Conservation (phyloP, 1,140 invertebrate genomes). For the Lasaia peninsularis region DNA sequence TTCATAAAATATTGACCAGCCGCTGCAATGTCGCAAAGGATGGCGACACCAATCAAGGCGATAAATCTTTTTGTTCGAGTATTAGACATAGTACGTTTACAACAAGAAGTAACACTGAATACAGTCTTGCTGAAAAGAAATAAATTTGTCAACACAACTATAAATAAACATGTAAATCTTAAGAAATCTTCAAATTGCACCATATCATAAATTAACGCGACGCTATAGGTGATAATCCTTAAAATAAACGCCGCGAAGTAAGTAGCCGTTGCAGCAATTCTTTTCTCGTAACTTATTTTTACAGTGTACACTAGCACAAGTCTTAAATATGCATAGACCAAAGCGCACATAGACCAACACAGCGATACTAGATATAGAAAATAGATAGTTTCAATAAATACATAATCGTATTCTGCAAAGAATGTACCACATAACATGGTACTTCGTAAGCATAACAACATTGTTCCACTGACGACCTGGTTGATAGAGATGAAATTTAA, state of each 20-base stretch:
- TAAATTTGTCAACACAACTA: not conserved
- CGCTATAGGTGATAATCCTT: not conserved
- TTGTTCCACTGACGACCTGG: constrained; percentile 31
- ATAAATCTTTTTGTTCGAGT: constrained; percentile 16
- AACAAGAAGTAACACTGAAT: constrained; percentile 17
- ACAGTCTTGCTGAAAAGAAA: not conserved
- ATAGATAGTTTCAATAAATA: not conserved
- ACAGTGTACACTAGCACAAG: constrained; percentile 26
- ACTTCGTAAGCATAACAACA: constrained; percentile 7
- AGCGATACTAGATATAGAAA: constrained; percentile 19
- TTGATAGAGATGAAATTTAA: constrained; percentile 32
- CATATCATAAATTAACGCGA: not conserved
- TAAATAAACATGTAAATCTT: not conserved
- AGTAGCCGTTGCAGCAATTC: constrained; percentile 20
- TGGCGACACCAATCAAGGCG: constrained; percentile 24
- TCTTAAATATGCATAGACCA: constrained; percentile 28
- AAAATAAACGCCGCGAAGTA: not conserved
- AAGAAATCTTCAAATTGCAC: not conserved
- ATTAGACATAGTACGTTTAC: constrained; percentile 13
- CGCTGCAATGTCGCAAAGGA: constrained; percentile 21
- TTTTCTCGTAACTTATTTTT: constrained; percentile 29
- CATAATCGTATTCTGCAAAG: too few species aligned
- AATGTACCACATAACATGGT: too few species aligned
- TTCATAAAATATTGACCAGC: too few species aligned
- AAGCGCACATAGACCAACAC: constrained; percentile 32